Conservation (phyloP, 2,888 invertebrate genomes). For the Spilarctia lutea region DNA sequence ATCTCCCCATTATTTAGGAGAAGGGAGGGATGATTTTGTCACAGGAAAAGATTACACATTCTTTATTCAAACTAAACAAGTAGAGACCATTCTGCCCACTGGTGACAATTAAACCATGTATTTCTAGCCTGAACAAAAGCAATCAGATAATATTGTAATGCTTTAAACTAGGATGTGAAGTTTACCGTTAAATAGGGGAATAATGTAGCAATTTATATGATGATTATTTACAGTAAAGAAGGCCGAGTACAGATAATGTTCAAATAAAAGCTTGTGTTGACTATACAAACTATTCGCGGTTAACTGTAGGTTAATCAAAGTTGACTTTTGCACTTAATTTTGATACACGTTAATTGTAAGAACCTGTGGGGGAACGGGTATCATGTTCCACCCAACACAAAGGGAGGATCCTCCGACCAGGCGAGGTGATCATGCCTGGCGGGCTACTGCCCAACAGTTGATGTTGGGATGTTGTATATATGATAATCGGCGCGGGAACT, state of each 20-base stretch:
- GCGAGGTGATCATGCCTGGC: too few relatives aligned
- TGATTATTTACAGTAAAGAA: conserved; percentile 77
- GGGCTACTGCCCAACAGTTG: too few relatives aligned
- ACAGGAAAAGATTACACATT: neutral
- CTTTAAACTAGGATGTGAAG: conserved; percentile 53
- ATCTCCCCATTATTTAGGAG: neutral
- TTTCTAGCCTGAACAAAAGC: conserved; percentile 26
- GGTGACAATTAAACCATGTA: conserved; percentile 13
- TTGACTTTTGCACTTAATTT: neutral
- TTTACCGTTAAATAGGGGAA: conserved; percentile 59
- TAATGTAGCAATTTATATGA: conserved; percentile 67
- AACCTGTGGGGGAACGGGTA: too few relatives aligned
- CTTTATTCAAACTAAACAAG: neutral
- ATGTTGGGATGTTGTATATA: too few relatives aligned
- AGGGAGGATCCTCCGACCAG: too few relatives aligned
- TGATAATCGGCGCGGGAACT: too few relatives aligned
- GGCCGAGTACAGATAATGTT: conserved; percentile 65
- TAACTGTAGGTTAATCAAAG: neutral
- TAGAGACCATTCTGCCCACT: too few relatives aligned
- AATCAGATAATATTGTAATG: conserved; percentile 36
- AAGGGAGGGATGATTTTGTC: neutral
- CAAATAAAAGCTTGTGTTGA: conserved; percentile 23
- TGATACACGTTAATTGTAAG: neutral
- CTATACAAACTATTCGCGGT: conserved; percentile 7
- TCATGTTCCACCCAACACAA: too few relatives aligned